A percentile compares a stretch with the other conserved stretches of the same genome.
Evolutionary conservation across 2,797 vertebrate genomes (phyloP).

Genomic region (Sarcophilus harrisii): DNA sequence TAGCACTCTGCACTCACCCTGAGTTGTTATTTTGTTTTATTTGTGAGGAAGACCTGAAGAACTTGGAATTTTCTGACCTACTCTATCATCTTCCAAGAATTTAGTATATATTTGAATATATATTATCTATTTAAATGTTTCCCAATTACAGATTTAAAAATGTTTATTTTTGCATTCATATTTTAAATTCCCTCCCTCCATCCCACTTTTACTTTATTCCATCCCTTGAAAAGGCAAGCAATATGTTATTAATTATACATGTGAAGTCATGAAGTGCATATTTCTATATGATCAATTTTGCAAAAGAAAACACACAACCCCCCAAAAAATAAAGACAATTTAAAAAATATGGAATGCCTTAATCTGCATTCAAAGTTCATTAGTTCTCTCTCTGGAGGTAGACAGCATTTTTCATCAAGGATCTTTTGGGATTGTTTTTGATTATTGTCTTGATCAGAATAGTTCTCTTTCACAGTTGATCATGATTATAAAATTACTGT

Average conservation of each 20-base stretch:
- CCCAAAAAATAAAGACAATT: neutral
- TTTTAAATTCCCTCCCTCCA: neutral
- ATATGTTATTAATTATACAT: neutral
- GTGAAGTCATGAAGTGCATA: neutral
- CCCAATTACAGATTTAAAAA: neutral
- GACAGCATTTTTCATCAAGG: neutral
- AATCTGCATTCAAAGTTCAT: neutral
- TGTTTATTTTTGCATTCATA: neutral
- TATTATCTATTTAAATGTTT: neutral
- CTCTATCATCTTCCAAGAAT: too few species aligned
- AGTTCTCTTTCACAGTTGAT: neutral
- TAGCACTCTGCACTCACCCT: too few species aligned
- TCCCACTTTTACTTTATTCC: neutral
- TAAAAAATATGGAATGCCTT: neutral
- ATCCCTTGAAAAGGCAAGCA: neutral
- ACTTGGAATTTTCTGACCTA: too few species aligned
- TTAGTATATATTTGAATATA: too few species aligned
- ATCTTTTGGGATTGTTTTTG: neutral
- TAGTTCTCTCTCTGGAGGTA: neutral
- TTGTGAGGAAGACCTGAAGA: too few species aligned
- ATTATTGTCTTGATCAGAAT: neutral
- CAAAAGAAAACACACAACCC: neutral
- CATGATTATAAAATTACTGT: neutral
- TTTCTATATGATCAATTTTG: neutral
- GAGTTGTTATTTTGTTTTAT: too few species aligned